phyloP scores from a whole-genome alignment of 1,140 invertebrate genomes.

The Chrysomallon squamiferum region DNA sequence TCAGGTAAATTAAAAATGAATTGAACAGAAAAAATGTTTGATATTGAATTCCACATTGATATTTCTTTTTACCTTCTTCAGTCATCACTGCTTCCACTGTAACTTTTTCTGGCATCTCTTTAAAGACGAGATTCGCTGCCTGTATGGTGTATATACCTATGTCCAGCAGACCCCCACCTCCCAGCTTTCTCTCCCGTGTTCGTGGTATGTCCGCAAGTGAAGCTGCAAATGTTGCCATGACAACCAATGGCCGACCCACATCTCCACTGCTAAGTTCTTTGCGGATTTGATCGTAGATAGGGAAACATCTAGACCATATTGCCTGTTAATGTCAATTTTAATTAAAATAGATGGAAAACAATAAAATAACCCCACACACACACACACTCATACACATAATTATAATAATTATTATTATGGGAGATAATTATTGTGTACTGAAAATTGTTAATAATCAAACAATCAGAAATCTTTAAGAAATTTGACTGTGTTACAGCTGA shows the following conservation, averaged over 20 bases:
- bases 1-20: no score
- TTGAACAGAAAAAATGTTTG: no score
- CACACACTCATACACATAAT: no score
- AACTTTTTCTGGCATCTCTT: constrained; percentile 70
- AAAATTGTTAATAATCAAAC: no score
- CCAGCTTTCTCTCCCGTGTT: constrained; percentile 69
- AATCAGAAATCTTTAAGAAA: no score
- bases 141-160: constrained; percentile 85
- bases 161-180: constrained; percentile 82
- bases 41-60: no score
- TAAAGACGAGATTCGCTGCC: constrained; percentile 74
- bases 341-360: no score
- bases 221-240: constrained; percentile 75
- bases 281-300: constrained; percentile 68
- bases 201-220: constrained; percentile 68
- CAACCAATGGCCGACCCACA: constrained; percentile 73
- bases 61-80: constrained; percentile 67
- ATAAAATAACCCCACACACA: no score
- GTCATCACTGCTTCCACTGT: constrained; percentile 73
- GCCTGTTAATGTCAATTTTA: constrained; percentile 65
- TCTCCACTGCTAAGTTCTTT: constrained; percentile 69
- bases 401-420: no score
- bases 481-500: no score
- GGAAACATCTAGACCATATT: constrained; percentile 84
- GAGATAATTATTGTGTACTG: no score